Base-by-base conservation (phyloP, 2,888 invertebrate species). In the Zygaena filipendulae region DNA sequence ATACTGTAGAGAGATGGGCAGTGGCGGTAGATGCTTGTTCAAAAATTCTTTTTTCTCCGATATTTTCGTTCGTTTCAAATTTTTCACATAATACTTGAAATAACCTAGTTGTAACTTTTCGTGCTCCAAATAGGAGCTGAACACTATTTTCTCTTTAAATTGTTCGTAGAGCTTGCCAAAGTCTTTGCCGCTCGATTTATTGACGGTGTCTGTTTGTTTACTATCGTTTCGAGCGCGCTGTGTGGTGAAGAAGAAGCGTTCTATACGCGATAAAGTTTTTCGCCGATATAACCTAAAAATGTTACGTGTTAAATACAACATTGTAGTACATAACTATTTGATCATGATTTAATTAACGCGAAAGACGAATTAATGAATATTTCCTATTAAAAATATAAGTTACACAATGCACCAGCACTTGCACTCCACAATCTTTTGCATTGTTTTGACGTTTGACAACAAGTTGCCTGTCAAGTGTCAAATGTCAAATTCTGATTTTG, bases 1-100 rank as follows among this genome's bases (percentile, higher is more conserved):
- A 56, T 82, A 84, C 44, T 82, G 77, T 33, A 87, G 49, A 1
- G 81, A 54, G 3, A 84, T 26, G 0, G 87, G 86, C 25, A 82
- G 46, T 0, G 82, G 80, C 11, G 77, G 60, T 18, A 67, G 52
- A 22, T 44, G 49, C 28, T 47, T 62, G 23, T 59, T 50, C 8
- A 52, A 33, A n/a, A 45, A 41, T 3, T 58, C 45, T 13, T 49
- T 49, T 12, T 36, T 20, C 25, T 49, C 33, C 2, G 44, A 40
- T 25, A 38, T 34, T 35, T 61, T 67, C 1, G 68, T 66, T 42
- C 43, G 50, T 36, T 52, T 60, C n/a, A 61, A 29, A 13, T 42
- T 47, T 55, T 62, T 70, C 21, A 59, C 32, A 32, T 69, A 42
- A 52, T 69, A 60, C 44, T 59, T 68, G 35, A 52, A 67, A 38